Evolutionary conservation across 1,140 invertebrate species (phyloP), one percentile per base, ranked within the genome.

Genomic region (Archivesica marissinica): DNA sequence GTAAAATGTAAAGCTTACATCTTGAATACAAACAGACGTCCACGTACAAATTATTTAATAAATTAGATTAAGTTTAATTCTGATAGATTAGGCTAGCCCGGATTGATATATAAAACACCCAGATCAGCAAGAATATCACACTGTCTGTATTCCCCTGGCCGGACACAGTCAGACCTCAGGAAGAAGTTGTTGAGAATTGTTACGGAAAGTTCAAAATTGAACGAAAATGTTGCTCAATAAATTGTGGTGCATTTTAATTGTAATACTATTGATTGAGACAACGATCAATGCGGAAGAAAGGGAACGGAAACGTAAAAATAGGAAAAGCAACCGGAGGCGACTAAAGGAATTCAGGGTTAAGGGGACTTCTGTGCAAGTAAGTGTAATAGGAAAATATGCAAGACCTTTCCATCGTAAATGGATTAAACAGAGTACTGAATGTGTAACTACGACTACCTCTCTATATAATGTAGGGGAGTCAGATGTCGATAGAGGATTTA

Each of bases 31-130:
- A 35, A 72, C 77, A 79, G 77, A 79, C 77, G 15, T 44, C 50
- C 77, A 68, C 28, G 39, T 66, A 23, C 56, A 25, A 79, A 79
- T 79, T 79, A 79, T 79, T 79, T 64, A 50, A 79, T 66, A 66
- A 79, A 79, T 79, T 79, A 79, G 77, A 79, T 79, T 79, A 79
- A 66, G 38, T 33, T 23, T 30, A 33, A 33, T 76, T 59, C 39
- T 68, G n/a, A 50, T 25, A 39, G 52, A 1, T 59, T 44, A 28
- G 33, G 39, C 28, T 61, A 61, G 7, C 30, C 44, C 20, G 38
- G 11, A 25, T 61, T 28, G 23, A n/a, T n/a, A 50, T 74, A 61
- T 44, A 77, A 61, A 61, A 77, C 20, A 20, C 25, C 52, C 28
- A 15, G 7, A n/a, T 44, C 52, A 59, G 75, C 54, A 61, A 39